phyloP scores from a whole-genome alignment of 2,888 invertebrate species.

The Allolobophora icterica region DNA sequence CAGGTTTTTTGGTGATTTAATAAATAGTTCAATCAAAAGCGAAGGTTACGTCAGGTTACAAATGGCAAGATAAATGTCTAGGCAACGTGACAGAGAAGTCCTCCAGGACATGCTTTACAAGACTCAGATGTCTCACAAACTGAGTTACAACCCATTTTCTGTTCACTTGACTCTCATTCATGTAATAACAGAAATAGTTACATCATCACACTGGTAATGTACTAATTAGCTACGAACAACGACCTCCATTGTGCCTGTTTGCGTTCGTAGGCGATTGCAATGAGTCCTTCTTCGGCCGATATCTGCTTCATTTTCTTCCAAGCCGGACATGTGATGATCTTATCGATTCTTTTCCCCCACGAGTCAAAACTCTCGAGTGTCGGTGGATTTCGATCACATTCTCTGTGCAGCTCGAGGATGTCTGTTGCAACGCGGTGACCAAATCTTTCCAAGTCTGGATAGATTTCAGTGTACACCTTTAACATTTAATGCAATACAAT shows the following conservation, averaged over 20 bases:
- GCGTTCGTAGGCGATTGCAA: slow-evolving; percentile 68
- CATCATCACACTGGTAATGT: too few relatives aligned
- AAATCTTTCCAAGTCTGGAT: slow-evolving; percentile 66
- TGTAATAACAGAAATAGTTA: neutral
- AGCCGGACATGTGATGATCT: slow-evolving; percentile 68
- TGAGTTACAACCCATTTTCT: neutral
- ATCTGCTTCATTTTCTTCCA: slow-evolving; percentile 69
- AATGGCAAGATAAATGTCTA: too few relatives aligned
- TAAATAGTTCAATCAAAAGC: too few relatives aligned
- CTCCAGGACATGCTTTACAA: too few relatives aligned
- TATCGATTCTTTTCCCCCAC: slow-evolving; percentile 69
- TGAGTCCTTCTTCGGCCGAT: slow-evolving; percentile 69
- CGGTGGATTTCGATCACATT: slow-evolving; percentile 68
- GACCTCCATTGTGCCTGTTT: slow-evolving; percentile 63
- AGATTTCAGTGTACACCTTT: slow-evolving; percentile 42
- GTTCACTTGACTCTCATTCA: neutral
- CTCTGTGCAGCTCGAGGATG: slow-evolving; percentile 64
- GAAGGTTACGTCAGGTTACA: too few relatives aligned
- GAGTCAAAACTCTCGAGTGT: slow-evolving; percentile 67
- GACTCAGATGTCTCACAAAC: too few relatives aligned
- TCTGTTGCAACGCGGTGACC: slow-evolving; percentile 68
- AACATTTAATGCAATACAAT: slow-evolving; percentile 1
- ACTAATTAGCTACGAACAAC: neutral
- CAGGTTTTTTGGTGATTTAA: too few relatives aligned
- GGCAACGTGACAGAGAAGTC: too few relatives aligned